Evolutionary conservation across 2,113 vertebrate genomes (phyloP), one percentile per base, ranked within the genome.

Genomic region (Sialia sialis): DNA sequence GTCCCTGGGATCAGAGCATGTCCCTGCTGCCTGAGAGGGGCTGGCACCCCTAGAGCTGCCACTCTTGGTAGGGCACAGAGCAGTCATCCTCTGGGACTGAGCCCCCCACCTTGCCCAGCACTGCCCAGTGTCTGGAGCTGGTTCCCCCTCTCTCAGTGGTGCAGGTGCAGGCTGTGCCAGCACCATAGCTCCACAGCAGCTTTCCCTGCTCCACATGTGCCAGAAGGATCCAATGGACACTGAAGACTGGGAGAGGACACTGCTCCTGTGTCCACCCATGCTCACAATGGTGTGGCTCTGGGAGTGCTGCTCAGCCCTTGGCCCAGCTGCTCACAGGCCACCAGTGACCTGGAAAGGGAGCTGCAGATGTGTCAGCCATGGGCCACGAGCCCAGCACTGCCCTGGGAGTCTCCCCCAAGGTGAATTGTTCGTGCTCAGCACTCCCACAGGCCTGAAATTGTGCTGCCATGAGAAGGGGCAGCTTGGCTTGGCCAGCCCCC

Each of bases 301-400:
- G 23, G 12, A 27, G 30, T 5, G 1, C 62, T 46, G 60, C 64
- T 49, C 2, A 11, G 27, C 55, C 60, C 64, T 52, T 1, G 1
- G 16, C 39, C 41, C 4, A 3, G 62, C 48, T 58, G 66, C 82
- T 66, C 5, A 3, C 55, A 72, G 91, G 80, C 89, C 93, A 89
- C 87, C 5, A 3, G 84, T 94, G 89, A 94, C 84, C 89, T 91
- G 93, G 93, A 95, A 96, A 96, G n/a, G 46, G 32, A 8, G 1
- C 17, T 63, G 83, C 0, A 1, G 91, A 89, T 56, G 83, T 1
- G 5, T 27, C 83, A 54, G n/a, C 49, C 4, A 1, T 0, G n/a
- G 93, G 88, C 78, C 5, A 2, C 0, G 1, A 84, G 93, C 95
- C 94, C 74, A 49, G 74, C 7, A 0, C 78, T 75, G 66, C 56